phyloP scores from a whole-genome alignment of 2,113 vertebrate species.

The Elephas maximus region DNA sequence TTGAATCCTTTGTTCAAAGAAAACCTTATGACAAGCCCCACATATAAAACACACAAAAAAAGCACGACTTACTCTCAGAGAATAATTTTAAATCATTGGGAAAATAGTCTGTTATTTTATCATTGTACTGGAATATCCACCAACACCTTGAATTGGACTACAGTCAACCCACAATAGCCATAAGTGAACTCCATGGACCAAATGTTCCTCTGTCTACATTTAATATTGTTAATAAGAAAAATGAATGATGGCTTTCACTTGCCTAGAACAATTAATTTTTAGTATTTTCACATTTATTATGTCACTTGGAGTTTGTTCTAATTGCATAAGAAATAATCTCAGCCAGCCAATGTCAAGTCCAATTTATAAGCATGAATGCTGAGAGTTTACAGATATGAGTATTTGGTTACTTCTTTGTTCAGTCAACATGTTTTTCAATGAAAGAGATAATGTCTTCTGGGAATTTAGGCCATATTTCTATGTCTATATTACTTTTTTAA shows the following conservation, averaged over 20 bases:
- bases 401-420: conserved; percentile 37
- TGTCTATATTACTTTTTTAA: conserved; percentile 56
- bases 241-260: background rate
- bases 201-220: background rate
- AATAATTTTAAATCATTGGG: conserved; percentile 27
- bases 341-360: background rate
- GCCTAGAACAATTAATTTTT: background rate
- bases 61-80: background rate
- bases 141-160: background rate
- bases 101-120: background rate
- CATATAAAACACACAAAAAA: background rate
- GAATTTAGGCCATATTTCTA: conserved; percentile 26
- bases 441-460: conserved; percentile 38
- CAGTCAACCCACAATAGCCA: background rate
- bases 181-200: background rate
- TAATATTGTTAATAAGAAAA: conserved; percentile 6
- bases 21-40: background rate
- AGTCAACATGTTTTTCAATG: background rate
- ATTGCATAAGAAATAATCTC: background rate
- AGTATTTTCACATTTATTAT: background rate
- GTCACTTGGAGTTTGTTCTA: conserved; percentile 5
- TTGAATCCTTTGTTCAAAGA: background rate
- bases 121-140: background rate
- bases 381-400: background rate
- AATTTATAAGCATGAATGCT: conserved; percentile 36